Evolutionary conservation across 2,113 vertebrate species (phyloP), one percentile per base, ranked within the genome.

Genomic region (Variabilichromis moorii): DNA sequence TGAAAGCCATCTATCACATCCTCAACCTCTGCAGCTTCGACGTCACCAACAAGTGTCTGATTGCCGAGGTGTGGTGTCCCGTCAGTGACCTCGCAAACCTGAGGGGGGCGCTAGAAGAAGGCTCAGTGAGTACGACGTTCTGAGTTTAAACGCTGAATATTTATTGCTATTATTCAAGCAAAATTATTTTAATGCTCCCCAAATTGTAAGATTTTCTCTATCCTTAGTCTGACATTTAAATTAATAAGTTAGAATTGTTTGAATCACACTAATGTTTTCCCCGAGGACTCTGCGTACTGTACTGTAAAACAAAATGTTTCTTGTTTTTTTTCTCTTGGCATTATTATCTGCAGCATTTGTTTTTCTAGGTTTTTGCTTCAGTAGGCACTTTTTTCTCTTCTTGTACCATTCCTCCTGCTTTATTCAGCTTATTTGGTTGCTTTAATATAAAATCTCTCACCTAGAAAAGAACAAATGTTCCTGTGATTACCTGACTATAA

Each of bases 1-100:
- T 99, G 98, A 99, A 99, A 93, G 98, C 99, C 26, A 98, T 99
- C 86, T 99, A 99, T 92, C 99, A 99, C 11, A 98, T 97, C 81
- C 97, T 99, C 53, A 99, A 98, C 95, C 96, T 99, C 92, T 99
- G 99, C 96, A 99, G 98, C 94, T 98, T 99, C 1, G 99, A 99
- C 2, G 98, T 99, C 90, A 99, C 99, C 84, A 98, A 99, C 94
- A 99, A 98, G 94, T 99, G 98, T 96, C 96, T 99, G 79, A 99
- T 99, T 1, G 98, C 99, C 0, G 99, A 99, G 89, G 98, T 98
- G 88, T 99, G 99, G 99, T 99, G 98, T 90, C 98, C 99, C 0
- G 96, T 99, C 92, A 97, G 95, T 0, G 97, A 99, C 91, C 95
- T 99, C 83, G 96, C 96, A 0, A 97, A 97, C 78, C 92, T 99